Evolutionary conservation across 2,113 vertebrate genomes (phyloP).

Genomic region (Cinclus cinclus): DNA sequence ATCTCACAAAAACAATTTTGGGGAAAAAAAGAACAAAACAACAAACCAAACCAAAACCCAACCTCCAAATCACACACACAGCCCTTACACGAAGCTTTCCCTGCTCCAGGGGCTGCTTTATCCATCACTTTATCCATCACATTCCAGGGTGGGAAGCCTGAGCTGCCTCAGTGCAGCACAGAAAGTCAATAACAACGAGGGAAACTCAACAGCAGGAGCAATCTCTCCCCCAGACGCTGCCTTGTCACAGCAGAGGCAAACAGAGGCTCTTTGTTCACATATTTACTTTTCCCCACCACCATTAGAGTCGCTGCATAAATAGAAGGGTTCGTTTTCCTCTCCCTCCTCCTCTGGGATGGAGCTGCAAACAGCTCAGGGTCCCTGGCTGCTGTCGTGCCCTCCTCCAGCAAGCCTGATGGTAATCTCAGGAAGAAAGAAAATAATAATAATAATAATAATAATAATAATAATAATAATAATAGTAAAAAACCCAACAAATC

Average conservation of each 20-base stretch:
- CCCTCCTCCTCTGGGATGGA: background rate
- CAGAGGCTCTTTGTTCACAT: background rate
- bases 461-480: background rate
- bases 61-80: rapidly evolving
- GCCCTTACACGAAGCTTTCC: background rate
- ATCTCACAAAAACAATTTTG: background rate
- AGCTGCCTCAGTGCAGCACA: background rate
- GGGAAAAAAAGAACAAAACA: too few relatives aligned
- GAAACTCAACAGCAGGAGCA: background rate
- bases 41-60: too few relatives aligned
- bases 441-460: background rate
- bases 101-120: background rate
- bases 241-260: background rate
- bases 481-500: background rate
- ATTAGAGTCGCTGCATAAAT: background rate
- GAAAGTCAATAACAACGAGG: background rate
- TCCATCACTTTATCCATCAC: background rate
- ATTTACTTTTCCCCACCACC: background rate
- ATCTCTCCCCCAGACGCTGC: background rate
- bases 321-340: background rate
- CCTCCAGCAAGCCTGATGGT: rapidly evolving
- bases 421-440: background rate
- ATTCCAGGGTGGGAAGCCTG: background rate
- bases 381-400: background rate
- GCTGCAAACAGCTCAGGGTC: background rate